Evolutionary conservation across 2,797 vertebrate genomes (phyloP), one percentile per base, ranked within the genome.

Genomic region (Anabacerthia variegaticeps): DNA sequence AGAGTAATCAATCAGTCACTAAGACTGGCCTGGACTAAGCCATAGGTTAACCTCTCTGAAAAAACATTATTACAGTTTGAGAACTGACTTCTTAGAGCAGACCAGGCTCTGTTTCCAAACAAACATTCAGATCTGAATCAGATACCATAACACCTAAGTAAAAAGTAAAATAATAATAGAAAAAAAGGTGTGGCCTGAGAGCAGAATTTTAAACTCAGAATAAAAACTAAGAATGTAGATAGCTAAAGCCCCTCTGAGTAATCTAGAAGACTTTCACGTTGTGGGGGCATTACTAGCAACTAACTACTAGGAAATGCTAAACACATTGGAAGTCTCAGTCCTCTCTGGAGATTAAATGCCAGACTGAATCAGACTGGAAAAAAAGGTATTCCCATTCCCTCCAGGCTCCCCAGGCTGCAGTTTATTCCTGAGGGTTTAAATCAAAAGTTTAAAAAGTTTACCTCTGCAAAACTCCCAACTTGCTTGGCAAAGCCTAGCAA

Each of bases 261-360:
- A 93, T 67, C 55, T 52, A 23, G 44, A 76, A 67, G 48, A 16
- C 4, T 84, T 94, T 41, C 3, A 5, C 17, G 23, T n/a, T 66
- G 28, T 71, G 37, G 55, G 32, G 32, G 39, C 51, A 71, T 90
- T 88, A 75, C 48, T 73, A 48, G 51, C 68, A 92, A 39, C 20
- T 4, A 39, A 51, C 44, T 89, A 43, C 92, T 86, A 92, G 86
- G 74, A 95, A 93, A 95, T 90, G 88, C 77, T 95, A 92, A 96
- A 87, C 55, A 67, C 59, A 73, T 49, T 76, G 77, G 83, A 93
- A 95, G 46, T 3, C 80, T 88, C 55, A 20, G 19, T 37, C 69
- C 63, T 92, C 92, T 85, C 94, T 94, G 86, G 94, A 96, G 90
- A 90, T 93, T 95, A 95, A 94, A 82, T 95, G 95, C 55, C 92